A percentile compares a stretch with the other conserved stretches of the same genome.
Conservation (phyloP, 1,140 invertebrate species). For the Pogonus chalceus region DNA sequence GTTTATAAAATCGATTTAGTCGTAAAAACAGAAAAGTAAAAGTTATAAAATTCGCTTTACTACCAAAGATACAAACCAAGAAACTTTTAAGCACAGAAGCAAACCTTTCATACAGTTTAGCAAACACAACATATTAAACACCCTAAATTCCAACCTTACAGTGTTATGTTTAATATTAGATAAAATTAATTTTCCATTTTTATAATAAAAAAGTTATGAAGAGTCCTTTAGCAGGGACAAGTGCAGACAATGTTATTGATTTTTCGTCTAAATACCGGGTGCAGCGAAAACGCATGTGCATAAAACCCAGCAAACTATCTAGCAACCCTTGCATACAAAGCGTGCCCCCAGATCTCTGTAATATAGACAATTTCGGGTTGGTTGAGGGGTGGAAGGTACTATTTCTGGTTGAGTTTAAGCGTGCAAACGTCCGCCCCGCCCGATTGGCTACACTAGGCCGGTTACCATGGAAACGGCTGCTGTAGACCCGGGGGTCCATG, state of each 20-base stretch:
- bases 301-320: background rate
- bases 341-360: background rate
- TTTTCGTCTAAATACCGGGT: background rate
- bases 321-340: background rate
- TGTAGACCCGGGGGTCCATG: background rate
- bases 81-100: background rate
- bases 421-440: background rate
- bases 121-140: background rate
- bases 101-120: background rate
- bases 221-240: background rate
- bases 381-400: background rate
- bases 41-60: too few species aligned
- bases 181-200: background rate
- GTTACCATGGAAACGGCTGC: background rate
- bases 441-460: background rate
- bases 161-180: too few species aligned
- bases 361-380: background rate
- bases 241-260: background rate
- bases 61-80: background rate
- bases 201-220: background rate
- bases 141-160: too few species aligned
- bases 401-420: background rate
- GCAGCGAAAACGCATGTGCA: constrained; percentile 2
- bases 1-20: too few species aligned
- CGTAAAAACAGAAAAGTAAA: too few species aligned